Evolutionary conservation across 2,797 vertebrate genomes (phyloP).

Genomic region (Salmo trutta): DNA sequence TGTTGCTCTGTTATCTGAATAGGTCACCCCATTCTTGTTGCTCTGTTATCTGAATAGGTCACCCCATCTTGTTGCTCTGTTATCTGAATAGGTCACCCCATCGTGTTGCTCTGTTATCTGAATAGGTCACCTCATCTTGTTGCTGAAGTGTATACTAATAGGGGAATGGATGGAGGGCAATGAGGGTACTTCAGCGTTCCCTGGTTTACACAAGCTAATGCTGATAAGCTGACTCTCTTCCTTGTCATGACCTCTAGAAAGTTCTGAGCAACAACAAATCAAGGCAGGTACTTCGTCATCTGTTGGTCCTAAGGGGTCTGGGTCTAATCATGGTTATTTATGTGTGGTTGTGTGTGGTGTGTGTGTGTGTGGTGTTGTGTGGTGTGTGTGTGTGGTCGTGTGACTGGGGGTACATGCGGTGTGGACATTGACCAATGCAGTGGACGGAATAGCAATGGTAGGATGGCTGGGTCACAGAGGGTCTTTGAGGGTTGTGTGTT

Average conservation of each 20-base stretch:
- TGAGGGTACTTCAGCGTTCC: neutral
- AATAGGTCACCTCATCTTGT: too few relatives aligned
- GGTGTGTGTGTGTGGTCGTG: neutral
- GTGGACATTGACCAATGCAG: slow-evolving; percentile 7
- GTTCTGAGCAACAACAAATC: neutral
- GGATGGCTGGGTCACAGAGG: slow-evolving; percentile 2
- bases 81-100: too few relatives aligned
- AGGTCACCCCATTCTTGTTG: too few relatives aligned
- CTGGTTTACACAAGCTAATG: neutral
- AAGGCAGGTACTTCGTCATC: neutral
- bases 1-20: too few relatives aligned
- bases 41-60: too few relatives aligned
- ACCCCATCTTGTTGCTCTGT: too few relatives aligned
- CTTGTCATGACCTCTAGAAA: neutral
- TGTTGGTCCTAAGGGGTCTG: too few relatives aligned
- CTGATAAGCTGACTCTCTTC: neutral
- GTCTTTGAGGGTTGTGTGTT: neutral
- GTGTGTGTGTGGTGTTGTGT: neutral
- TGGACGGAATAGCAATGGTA: neutral
- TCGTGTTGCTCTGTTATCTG: too few relatives aligned
- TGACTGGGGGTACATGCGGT: neutral
- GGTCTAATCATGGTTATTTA: too few relatives aligned
- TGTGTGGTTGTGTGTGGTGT: neutral
- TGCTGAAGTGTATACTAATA: neutral
- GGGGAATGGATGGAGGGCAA: neutral